These are phyloP conservation scores for Chelonoidis abingdonii DNA, from an alignment of 2,113 vertebrate species.

Conservation along the genomic window DNA sequence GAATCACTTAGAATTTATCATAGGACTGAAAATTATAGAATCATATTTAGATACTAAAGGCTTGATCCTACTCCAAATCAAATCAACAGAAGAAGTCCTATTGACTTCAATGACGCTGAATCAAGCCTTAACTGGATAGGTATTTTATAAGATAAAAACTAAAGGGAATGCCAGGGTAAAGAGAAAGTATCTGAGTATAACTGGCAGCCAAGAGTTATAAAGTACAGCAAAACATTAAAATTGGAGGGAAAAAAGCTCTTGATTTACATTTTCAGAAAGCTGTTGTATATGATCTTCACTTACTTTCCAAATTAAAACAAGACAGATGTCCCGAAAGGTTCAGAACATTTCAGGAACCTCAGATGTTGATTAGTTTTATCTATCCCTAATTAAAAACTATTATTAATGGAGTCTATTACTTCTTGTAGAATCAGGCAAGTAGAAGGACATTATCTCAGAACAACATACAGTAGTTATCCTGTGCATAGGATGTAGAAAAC, in stretches of 20 bases:
- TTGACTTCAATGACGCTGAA: neutral
- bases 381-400: neutral
- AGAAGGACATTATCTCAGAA: neutral
- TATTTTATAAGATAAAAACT: neutral
- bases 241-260: neutral
- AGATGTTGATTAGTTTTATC: neutral
- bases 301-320: neutral
- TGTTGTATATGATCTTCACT: neutral
- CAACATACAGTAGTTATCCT: neutral
- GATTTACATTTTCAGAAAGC: neutral
- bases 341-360: neutral
- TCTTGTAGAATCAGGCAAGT: neutral
- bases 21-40: neutral
- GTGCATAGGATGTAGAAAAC: rapidly evolving
- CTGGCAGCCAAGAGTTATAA: rapidly evolving
- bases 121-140: neutral
- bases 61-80: neutral
- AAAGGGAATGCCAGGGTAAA: neutral
- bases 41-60: neutral
- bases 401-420: neutral
- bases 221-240: neutral
- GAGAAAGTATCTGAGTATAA: neutral
- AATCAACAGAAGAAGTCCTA: neutral
- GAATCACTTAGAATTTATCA: neutral
- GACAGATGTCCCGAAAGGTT: neutral